These are phyloP conservation scores for Pithys albifrons DNA, from an alignment of 2,113 vertebrate species.

Conservation along the genomic window DNA sequence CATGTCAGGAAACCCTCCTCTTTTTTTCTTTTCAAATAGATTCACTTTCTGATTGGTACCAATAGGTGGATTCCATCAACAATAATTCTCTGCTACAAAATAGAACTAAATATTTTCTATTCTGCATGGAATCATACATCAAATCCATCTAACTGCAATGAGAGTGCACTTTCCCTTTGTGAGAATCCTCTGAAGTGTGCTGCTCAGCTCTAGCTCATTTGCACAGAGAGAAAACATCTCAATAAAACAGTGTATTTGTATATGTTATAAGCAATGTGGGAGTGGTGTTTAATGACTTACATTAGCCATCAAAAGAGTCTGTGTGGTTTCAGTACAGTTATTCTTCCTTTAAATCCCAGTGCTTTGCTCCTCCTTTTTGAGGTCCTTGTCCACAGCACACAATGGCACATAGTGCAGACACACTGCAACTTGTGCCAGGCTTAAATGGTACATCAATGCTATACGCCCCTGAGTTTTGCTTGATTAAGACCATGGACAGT, in stretches of 20 bases:
- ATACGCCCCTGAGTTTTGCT: background rate
- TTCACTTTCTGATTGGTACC: background rate
- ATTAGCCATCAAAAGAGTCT: background rate
- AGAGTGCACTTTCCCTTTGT: background rate
- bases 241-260: background rate
- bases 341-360: background rate
- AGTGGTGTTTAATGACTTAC: background rate
- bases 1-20: background rate
- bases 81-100: background rate
- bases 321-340: background rate
- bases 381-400: background rate
- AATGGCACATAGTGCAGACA: background rate
- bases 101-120: background rate
- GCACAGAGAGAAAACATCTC: background rate
- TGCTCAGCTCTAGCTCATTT: background rate
- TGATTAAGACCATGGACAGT: background rate
- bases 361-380: background rate
- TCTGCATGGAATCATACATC: background rate
- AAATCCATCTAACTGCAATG: background rate
- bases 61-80: background rate
- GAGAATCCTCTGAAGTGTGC: background rate
- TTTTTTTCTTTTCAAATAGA: fast-evolving
- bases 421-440: background rate
- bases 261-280: background rate
- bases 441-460: background rate